Evolutionary conservation across 2,113 vertebrate genomes (phyloP).

Genomic region (Pangasianodon hypophthalmus): DNA sequence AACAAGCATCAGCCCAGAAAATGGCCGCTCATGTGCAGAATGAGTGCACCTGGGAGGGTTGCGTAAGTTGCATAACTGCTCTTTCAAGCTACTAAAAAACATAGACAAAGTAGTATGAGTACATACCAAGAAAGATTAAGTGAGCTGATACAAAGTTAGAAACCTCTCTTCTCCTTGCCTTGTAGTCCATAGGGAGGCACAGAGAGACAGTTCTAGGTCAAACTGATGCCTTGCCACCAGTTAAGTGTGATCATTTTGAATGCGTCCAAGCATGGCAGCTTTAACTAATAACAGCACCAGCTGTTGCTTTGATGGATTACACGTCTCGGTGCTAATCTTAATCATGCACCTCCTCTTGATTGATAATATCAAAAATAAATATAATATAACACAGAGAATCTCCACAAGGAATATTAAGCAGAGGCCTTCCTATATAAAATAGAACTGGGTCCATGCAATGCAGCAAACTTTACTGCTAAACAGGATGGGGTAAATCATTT

Average conservation of each 20-base stretch:
- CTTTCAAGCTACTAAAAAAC: neutral
- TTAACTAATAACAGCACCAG: conserved; percentile 64
- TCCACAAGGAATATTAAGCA: neutral
- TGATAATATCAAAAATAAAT: conserved; percentile 26
- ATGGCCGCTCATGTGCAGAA: conserved; percentile 42
- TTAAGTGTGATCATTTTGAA: conserved; percentile 57
- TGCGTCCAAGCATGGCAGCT: conserved; percentile 70
- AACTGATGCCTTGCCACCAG: conserved; percentile 60
- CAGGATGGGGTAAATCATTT: conserved; percentile 13
- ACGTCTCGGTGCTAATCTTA: conserved; percentile 28
- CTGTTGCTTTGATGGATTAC: conserved; percentile 44
- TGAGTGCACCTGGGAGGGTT: conserved; percentile 31
- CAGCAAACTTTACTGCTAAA: neutral
- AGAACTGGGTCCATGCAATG: neutral
- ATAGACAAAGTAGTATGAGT: neutral
- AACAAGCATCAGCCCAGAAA: conserved; percentile 41
- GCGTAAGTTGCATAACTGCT: conserved; percentile 29
- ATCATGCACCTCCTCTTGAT: conserved; percentile 30
- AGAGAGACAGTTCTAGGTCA: conserved; percentile 70
- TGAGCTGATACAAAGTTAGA: conserved; percentile 10
- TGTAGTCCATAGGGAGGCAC: conserved; percentile 1
- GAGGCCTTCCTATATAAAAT: neutral
- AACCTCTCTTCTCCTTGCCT: neutral
- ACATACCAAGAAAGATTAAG: conserved; percentile 14
- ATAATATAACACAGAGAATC: neutral